Base-by-base conservation (phyloP, 2,888 invertebrate genomes). In the Ophonus ardosiacus region DNA sequence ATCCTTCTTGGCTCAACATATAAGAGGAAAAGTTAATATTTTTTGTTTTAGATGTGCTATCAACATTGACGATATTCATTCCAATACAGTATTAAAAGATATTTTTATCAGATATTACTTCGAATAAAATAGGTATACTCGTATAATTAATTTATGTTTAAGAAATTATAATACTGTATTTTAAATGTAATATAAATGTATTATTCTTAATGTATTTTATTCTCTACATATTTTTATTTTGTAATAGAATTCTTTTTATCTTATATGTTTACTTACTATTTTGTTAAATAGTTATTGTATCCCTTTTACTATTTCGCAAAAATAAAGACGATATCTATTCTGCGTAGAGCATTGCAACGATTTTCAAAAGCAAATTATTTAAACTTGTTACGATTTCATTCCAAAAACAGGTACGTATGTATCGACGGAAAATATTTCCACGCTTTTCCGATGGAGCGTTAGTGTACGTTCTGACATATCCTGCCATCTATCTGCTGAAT, bases 81-180 rank as follows among this genome's bases (percentile, higher is more conserved):
- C 85, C 85, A 85, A 79, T 71, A 43, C 85, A 85, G 85, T 85
- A 85, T 85, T 85, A 85, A 80, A 71, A 80, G 65, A 84, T 81
- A 81, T 68, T 81, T 74, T 84, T 84, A 78, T 63, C 84, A 84
- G 56, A 79, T 79, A 76, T 84, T 82, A 82, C 82, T 76, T 84
- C 76, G 78, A 84, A 63, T 84, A 61, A 68, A 83, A 83, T 76
- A 84, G 84, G 78, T 78, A 65, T 84, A 61, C 17, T 24, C 40
- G 18, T n/a, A n/a, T n/a, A n/a, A n/a, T n/a, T 68, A 71, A 61
- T 81, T 81, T 81, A 81, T 68, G 81, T 81, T 81, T 40, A 7
- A 24, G 13, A 24, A 81, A 81, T 43, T 13, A 81, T 65, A 71
- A 81, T 81, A 71, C 71, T 81, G 81, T 81, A 81, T 61, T 81